Evolutionary conservation across 1,140 invertebrate genomes (phyloP), one percentile per base, ranked within the genome.

Genomic region (Dryas iulia): DNA sequence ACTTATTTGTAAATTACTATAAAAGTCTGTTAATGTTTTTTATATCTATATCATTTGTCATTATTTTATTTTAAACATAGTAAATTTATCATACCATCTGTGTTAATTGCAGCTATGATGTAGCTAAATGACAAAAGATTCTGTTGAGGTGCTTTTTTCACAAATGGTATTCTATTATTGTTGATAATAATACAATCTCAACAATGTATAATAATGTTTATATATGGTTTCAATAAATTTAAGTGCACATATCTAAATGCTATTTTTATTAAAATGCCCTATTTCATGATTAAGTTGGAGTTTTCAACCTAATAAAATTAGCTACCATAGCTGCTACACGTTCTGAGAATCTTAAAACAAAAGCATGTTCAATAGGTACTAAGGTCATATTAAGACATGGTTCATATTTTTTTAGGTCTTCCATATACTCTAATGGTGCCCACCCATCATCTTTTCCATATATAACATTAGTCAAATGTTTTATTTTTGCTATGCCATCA

Each of bases 321-420:
- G 76, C 65, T 14, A 84, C 85, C 71, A 86, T 81, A 59, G 71
- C 64, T n/a, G 87, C 87, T 57, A 89, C 74, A 52, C 23, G n/a
- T 61, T 82, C 69, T 60, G 87, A 88, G 25, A 84, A 88, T 79
- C 84, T 86, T 23, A 91, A 71, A 21, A 91, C 84, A 83, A 90
- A 91, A 58, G 81, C 76, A 74, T 91, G 89, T 59, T 77, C 77
- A 58, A 81, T 71, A 61, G 5, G 86, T 79, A 76, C 77, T 33
- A 61, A 47, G 10, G 67, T 74, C 70, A 89, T 76, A 59, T 77
- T 35, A 12, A 89, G 59, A 8, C 73, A 30, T 33, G 89, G 86
- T 61, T 85, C 39, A 57, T 75, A 82, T 35, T 39, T 59, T 69
- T 75, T 75, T 60, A 91, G 72, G 35, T 86, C 82, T 25, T 86